Evolutionary conservation across 1,140 invertebrate species (phyloP).

Genomic region (Drosophila ambigua): DNA sequence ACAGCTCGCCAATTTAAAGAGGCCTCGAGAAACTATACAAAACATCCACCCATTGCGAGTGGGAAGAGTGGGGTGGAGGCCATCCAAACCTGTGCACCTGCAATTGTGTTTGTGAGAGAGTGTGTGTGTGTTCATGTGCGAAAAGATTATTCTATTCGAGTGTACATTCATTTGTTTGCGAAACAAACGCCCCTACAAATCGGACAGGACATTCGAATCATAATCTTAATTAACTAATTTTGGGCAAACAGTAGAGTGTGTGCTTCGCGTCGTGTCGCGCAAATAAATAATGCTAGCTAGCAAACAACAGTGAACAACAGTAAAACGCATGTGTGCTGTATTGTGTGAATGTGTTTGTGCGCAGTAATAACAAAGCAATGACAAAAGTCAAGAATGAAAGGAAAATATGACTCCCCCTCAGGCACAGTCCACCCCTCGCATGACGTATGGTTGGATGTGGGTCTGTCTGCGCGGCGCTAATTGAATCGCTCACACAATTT

Average conservation of each 20-base stretch:
- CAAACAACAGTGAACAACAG: slow-evolving; percentile 55
- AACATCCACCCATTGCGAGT: slow-evolving; percentile 3
- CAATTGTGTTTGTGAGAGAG: slow-evolving; percentile 11
- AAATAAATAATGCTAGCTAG: slow-evolving; percentile 61
- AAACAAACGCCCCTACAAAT: slow-evolving; percentile 41
- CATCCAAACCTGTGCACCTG: slow-evolving; percentile 19
- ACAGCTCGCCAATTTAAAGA: slow-evolving; percentile 40
- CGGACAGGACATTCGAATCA: slow-evolving; percentile 45
- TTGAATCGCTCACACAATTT: slow-evolving; percentile 67
- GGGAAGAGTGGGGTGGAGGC: slow-evolving; percentile 9
- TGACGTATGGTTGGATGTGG: slow-evolving; percentile 41
- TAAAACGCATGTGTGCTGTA: slow-evolving; percentile 23
- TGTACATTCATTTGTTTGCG: slow-evolving; percentile 18
- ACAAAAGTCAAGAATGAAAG: slow-evolving; percentile 76
- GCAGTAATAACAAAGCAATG: slow-evolving; percentile 62
- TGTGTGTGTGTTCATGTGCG: slow-evolving; percentile 32
- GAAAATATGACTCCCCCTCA: slow-evolving; percentile 36
- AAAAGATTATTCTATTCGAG: slow-evolving; percentile 15
- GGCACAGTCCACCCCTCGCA: slow-evolving; percentile 32
- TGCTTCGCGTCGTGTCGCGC: slow-evolving; percentile 45
- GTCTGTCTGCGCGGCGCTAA: slow-evolving; percentile 70
- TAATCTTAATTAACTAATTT: slow-evolving; percentile 70
- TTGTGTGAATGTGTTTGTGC: slow-evolving; percentile 11
- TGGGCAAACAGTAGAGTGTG: slow-evolving; percentile 55
- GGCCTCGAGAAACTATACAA: slow-evolving; percentile 27